Base-by-base conservation (phyloP, 2,113 vertebrate genomes). In the Octodon degus region DNA sequence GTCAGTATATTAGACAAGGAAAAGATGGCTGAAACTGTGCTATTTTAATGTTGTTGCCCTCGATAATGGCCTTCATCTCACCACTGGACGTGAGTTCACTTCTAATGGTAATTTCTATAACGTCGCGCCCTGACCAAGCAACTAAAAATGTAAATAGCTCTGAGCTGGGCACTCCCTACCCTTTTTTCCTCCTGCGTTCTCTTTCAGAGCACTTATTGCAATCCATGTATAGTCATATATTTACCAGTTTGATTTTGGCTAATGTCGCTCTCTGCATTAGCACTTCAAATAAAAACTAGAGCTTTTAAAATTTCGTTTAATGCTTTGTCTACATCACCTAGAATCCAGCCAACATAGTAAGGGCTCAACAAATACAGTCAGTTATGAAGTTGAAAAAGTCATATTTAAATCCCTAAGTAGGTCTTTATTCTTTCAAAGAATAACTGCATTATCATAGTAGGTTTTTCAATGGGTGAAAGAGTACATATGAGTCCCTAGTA, bases 71-170 rank as follows among this genome's bases (percentile, higher is more conserved):
- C 63, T 34, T 85, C 2, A 14, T 67, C 8, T 11, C 19, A 76
- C 19, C 17, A 67, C 11, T 50, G 79, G 9, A 63, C 12, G 60
- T 1, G 11, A 1, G n/a, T 40, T 11, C 6, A 17, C 70, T n/a
- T 79, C 82, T 93, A 53, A 92, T 43, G 20, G 70, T 58, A 34
- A 40, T 55, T 90, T 86, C 34, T 81, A 80, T 37, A 84, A 96
- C 50, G 50, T 30, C 5, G 40, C 79, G 37, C 19, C 30, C 58
- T 85, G 65, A 58, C 11, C 17, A 30, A 1, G 22, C 16, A 76
- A 85, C n/a, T 80, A 83, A 62, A 90, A 92, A 7, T 30, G 47
- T 14, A 60, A 30, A 58, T 3, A 81, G 62, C 34, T 84, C 5
- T 47, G 50, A 83, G 9, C 22, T 19, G 8, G 24, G 7, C 22